Conservation (phyloP, 2,113 vertebrate species). For the Brienomyrus longianalis region DNA sequence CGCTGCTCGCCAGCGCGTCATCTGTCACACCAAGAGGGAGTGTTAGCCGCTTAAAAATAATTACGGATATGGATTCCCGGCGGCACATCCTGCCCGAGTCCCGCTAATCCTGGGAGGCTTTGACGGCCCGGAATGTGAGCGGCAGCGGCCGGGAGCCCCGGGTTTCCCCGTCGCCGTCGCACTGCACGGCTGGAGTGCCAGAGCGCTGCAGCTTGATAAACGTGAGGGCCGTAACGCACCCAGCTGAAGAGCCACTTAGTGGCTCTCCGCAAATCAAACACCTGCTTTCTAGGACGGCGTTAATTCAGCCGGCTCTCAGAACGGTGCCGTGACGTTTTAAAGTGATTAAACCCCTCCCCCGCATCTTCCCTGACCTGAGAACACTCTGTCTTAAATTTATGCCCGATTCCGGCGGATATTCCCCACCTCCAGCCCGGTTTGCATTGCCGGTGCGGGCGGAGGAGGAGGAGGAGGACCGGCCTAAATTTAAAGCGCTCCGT, state of each 20-base stretch:
- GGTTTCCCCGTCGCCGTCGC: background rate
- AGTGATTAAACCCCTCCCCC: background rate
- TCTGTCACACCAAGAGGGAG: slow-evolving; percentile 8
- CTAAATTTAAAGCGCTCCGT: background rate
- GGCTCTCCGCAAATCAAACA: background rate
- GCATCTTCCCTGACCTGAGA: background rate
- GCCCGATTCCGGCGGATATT: no score
- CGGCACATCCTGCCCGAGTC: background rate
- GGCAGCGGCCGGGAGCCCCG: background rate
- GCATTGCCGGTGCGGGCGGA: background rate
- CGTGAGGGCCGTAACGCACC: background rate
- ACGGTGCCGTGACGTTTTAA: background rate
- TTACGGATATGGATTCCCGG: background rate
- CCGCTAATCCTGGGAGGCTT: background rate
- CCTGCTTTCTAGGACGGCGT: background rate
- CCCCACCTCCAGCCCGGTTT: background rate
- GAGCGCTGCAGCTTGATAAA: background rate
- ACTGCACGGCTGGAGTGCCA: background rate
- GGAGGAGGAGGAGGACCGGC: background rate
- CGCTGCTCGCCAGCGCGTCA: background rate
- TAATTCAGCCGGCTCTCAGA: background rate
- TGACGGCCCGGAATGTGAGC: background rate
- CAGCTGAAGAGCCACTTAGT: background rate
- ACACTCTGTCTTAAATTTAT: background rate
- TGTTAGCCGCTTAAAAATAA: slow-evolving; percentile 7